A percentile compares a stretch with the other conserved stretches of the same genome.
Evolutionary conservation across 2,888 invertebrate genomes (phyloP).

Genomic region (Zygogramma bicolorata): DNA sequence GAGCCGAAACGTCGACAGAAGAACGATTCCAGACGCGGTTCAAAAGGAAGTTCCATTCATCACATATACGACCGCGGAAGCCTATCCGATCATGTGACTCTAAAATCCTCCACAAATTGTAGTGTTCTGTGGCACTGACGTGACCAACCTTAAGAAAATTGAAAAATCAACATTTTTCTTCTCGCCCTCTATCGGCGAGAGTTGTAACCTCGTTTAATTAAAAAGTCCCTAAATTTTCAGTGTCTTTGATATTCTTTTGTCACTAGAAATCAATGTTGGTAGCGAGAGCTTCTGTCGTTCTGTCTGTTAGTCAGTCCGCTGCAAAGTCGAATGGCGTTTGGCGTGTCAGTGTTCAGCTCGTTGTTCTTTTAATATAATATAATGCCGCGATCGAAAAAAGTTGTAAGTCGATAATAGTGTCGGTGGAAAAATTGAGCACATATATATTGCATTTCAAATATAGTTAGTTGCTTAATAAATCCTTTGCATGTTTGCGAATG

Average conservation of each 20-base stretch:
- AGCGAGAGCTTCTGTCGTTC: constrained; percentile 57
- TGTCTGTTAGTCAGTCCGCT: constrained; percentile 36
- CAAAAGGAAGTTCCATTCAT: too few relatives aligned
- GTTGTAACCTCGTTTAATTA: constrained; percentile 46
- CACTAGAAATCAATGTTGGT: constrained; percentile 68
- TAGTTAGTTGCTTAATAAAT: constrained; percentile 47
- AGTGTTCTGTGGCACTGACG: too few relatives aligned
- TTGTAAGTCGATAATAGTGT: constrained; percentile 61
- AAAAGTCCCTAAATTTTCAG: constrained; percentile 65
- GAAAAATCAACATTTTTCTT: constrained; percentile 37
- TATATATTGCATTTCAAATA: constrained; percentile 42
- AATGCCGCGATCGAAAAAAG: constrained; percentile 66
- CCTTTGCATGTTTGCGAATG: constrained; percentile 57
- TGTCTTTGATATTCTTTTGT: constrained; percentile 64
- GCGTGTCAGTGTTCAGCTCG: constrained; percentile 54
- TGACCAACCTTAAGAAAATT: constrained; percentile 37
- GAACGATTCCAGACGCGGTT: too few relatives aligned
- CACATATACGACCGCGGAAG: too few relatives aligned
- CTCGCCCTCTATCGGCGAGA: constrained; percentile 38
- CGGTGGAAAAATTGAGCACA: constrained; percentile 46
- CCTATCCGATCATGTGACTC: too few relatives aligned
- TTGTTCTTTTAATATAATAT: constrained; percentile 52
- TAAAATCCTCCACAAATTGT: background rate
- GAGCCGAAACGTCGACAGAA: too few relatives aligned
- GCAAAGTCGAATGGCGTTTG: constrained; percentile 62